These are phyloP conservation scores for Scarus forsteni DNA, from an alignment of 2,797 vertebrate species.

Conservation along the genomic window DNA sequence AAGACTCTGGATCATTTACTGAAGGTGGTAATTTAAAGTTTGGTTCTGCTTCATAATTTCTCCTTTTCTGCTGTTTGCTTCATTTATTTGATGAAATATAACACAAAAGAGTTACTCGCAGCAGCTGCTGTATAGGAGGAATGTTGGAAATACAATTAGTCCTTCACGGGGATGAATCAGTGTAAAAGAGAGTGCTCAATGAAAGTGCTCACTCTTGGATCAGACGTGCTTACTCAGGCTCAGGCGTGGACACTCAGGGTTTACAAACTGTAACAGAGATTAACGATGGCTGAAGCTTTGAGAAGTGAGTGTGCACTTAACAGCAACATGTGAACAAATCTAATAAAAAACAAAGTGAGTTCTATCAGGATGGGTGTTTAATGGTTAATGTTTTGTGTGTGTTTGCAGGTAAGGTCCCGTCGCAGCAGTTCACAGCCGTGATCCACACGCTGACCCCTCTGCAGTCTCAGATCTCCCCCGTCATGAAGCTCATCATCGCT, in stretches of 20 bases:
- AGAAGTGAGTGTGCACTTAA: constrained; percentile 52
- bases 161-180: constrained; percentile 28
- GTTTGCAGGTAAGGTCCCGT: constrained; percentile 80
- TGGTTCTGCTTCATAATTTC: constrained; percentile 31
- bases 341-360: constrained; percentile 12
- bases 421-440: constrained; percentile 85
- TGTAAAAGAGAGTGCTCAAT: constrained; percentile 26
- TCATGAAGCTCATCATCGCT: constrained; percentile 86
- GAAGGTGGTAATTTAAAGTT: constrained; percentile 46
- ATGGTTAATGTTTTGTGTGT: constrained; percentile 37
- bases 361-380: constrained; percentile 30
- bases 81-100: constrained; percentile 33
- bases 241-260: constrained; percentile 41
- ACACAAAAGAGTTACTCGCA: constrained; percentile 12
- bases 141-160: constrained; percentile 16
- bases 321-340: constrained; percentile 44
- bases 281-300: constrained; percentile 45
- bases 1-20: constrained; percentile 32
- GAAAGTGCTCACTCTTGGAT: constrained; percentile 28
- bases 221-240: constrained; percentile 58
- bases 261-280: constrained; percentile 61
- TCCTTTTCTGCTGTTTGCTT: constrained; percentile 30
- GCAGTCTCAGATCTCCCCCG: constrained; percentile 84
- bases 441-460: constrained; percentile 83
- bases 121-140: constrained; percentile 17